A percentile compares a stretch with the other conserved stretches of the same genome.
These are phyloP conservation scores for Cyanoderma ruficeps DNA, from an alignment of 2,113 vertebrate species.

Conservation along the genomic window DNA sequence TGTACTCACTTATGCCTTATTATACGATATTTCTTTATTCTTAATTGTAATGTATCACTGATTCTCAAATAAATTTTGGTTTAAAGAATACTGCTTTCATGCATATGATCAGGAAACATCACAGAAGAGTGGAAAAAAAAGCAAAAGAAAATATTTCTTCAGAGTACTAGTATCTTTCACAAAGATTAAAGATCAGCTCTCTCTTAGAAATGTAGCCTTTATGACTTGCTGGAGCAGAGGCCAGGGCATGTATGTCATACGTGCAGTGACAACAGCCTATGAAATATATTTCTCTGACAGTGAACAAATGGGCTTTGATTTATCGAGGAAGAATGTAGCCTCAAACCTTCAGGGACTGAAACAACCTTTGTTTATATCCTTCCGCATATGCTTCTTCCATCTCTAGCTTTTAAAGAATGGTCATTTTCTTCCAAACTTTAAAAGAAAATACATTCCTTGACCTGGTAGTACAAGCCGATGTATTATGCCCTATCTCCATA, in stretches of 20 bases:
- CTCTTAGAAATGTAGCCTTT: not conserved
- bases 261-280: not conserved
- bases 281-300: not conserved
- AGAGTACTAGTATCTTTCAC: not conserved
- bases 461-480: not conserved
- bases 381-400: not conserved
- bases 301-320: not conserved
- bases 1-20: not conserved
- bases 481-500: not conserved
- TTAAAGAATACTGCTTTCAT: not conserved
- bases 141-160: not conserved
- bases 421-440: not conserved
- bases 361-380: not conserved
- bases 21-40: not conserved
- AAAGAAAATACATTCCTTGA: not conserved
- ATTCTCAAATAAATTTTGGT: not conserved
- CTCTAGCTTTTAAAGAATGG: not conserved
- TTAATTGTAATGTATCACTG: not conserved
- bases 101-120: not conserved
- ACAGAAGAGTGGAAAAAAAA: not conserved
- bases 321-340: not conserved
- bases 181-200: not conserved
- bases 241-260: not conserved
- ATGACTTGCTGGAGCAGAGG: constrained; percentile 15
- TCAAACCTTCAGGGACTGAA: constrained; percentile 3